phyloP scores from a whole-genome alignment of 1,140 invertebrate species.

The Drosophila murphyi region DNA sequence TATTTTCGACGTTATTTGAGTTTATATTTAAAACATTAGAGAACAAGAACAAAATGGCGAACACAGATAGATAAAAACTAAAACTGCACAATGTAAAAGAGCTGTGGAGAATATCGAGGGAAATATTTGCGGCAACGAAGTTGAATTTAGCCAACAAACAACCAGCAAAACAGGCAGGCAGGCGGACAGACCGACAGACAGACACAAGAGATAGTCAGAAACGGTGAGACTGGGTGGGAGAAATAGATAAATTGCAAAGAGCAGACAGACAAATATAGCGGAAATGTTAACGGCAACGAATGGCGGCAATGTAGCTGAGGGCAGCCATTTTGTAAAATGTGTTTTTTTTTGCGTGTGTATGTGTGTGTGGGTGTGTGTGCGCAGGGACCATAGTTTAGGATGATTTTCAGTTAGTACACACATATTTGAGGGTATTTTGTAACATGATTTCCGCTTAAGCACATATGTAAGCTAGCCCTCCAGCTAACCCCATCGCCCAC shows the following conservation, averaged over 20 bases:
- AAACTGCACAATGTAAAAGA: constrained; percentile 34
- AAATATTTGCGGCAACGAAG: constrained; percentile 3
- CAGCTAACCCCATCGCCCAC: neutral
- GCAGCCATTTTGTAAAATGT: constrained; percentile 38
- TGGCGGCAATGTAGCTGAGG: constrained; percentile 57
- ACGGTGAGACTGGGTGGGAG: constrained; percentile 7
- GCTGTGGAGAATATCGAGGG: neutral
- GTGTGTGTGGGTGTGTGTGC: constrained; percentile 4
- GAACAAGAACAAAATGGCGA: constrained; percentile 28
- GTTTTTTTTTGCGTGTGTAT: neutral
- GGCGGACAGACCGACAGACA: constrained; percentile 11
- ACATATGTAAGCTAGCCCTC: constrained; percentile 40
- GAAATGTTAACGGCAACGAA: constrained; percentile 81
- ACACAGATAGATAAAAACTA: constrained; percentile 45
- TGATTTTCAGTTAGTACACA: constrained; percentile 25
- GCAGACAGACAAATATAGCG: constrained; percentile 80
- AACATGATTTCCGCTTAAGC: constrained; percentile 76
- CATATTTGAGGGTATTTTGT: constrained; percentile 56
- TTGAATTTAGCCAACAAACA: constrained; percentile 47
- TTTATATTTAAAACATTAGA: constrained; percentile 82
- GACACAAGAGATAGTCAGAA: constrained; percentile 7
- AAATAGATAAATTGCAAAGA: constrained; percentile 59
- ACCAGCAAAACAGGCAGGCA: constrained; percentile 32
- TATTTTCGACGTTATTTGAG: constrained; percentile 80
- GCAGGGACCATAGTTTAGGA: constrained; percentile 19